Base-by-base conservation (phyloP, 2,888 invertebrate genomes). In the Pollenia labialis region DNA sequence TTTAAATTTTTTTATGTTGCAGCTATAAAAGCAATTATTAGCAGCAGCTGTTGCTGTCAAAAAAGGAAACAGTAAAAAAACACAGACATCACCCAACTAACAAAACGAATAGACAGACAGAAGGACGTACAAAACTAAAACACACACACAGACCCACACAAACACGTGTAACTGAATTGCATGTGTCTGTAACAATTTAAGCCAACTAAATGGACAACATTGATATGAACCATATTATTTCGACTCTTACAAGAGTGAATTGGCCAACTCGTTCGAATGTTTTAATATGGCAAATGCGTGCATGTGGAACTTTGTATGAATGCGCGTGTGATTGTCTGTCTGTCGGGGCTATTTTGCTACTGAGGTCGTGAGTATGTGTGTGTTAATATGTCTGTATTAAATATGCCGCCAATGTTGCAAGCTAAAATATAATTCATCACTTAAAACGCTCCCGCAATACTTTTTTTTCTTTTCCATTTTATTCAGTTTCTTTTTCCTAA, bases 371-470 rank as follows among this genome's bases (percentile, higher is more conserved):
- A 48, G 71, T 81, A 16, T 74, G 56, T 58, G 32, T 75, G 64
- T 32, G 56, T 60, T 64, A 44, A 14, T 75, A 60, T 82, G 75
- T 44, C 54, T 62, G 76, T 60, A 81, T 88, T 85, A 74, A 83
- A 83, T 77, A 83, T 86, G 86, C 88, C 88, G 88, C 88, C 88
- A 88, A 89, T 88, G 85, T 89, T 88, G 87, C 86, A 86, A 79
- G 85, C 83, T 76, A 88, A 88, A 87, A 80, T 87, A 88, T 89
- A 89, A 89, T 89, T 88, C 89, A 89, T 89, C 89, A 89, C 88
- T 88, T 88, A 88, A 89, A 89, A 89, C 88, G 88, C 87, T 87
- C 87, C 89, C 85, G 88, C 88, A 89, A 87, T 88, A 77, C 54
- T 75, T 42, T 71, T 82, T 23, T n/a, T 11, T 32, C 1, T 4